These are phyloP conservation scores for Baryphthengus martii DNA, from an alignment of 2,113 vertebrate species.

Conservation along the genomic window DNA sequence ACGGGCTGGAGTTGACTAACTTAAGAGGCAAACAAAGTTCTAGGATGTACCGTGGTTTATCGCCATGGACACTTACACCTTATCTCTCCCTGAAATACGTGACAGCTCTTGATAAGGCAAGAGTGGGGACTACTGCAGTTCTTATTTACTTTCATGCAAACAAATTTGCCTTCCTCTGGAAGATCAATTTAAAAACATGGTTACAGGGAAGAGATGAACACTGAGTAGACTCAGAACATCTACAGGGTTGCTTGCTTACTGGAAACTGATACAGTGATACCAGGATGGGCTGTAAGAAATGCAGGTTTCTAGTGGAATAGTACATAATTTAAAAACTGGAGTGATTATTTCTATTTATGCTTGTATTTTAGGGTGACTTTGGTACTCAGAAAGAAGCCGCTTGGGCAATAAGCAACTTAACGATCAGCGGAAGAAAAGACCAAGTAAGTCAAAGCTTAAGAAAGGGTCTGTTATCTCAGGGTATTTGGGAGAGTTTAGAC, in stretches of 20 bases:
- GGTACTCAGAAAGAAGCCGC: slow-evolving; percentile 98
- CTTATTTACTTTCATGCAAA: neutral
- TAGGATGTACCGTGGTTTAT: neutral
- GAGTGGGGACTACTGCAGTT: neutral
- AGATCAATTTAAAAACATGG: fast-evolving
- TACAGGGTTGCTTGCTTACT: neutral
- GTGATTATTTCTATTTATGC: neutral
- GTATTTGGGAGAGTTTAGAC: too few relatives aligned
- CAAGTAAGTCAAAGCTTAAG: slow-evolving; percentile 77
- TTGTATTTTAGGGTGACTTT: slow-evolving; percentile 89
- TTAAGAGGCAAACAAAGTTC: neutral
- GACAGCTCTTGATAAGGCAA: neutral
- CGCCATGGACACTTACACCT: neutral
- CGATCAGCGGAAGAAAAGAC: slow-evolving; percentile 97
- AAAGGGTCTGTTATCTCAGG: neutral
- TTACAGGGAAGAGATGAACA: neutral
- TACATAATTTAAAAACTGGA: fast-evolving
- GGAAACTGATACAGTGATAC: neutral
- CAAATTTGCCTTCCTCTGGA: neutral
- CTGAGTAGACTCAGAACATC: too few relatives aligned
- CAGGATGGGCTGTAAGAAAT: neutral
- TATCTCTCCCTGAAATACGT: neutral
- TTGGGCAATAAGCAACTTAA: slow-evolving; percentile 99
- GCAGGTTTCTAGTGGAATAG: neutral
- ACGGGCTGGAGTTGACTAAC: neutral